Conservation (phyloP, 2,888 invertebrate genomes). For the Leucophenga maculata region DNA sequence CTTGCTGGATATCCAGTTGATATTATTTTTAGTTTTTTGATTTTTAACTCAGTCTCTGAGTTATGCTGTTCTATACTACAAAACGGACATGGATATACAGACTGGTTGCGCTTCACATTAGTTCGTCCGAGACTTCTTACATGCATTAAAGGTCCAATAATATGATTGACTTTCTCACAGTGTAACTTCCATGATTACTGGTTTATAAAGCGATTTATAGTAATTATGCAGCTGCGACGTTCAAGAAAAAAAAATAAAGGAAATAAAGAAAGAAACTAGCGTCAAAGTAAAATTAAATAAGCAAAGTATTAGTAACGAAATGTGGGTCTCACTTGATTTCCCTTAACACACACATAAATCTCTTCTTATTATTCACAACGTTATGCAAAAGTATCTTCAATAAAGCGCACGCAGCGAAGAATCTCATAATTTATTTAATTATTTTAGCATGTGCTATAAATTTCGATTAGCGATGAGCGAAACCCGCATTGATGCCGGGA, state of each 20-base stretch:
- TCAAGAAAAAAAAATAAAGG: no score
- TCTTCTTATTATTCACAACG: background rate
- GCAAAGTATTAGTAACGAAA: slow-evolving; percentile 19
- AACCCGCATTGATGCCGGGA: slow-evolving; percentile 4
- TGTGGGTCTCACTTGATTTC: background rate
- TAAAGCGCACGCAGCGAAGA: slow-evolving; percentile 40
- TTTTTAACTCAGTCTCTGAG: no score
- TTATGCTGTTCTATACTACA: no score
- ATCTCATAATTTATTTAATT: slow-evolving; percentile 66
- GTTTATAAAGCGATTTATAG: slow-evolving; percentile 37
- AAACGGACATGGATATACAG: no score
- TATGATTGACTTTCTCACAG: slow-evolving; percentile 36
- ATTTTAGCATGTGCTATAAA: slow-evolving; percentile 63
- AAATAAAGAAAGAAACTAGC: slow-evolving; percentile 5
- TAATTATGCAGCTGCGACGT: slow-evolving; percentile 37
- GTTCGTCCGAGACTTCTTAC: background rate
- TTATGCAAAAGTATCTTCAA: background rate
- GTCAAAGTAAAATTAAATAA: slow-evolving; percentile 12
- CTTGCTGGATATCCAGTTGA: no score
- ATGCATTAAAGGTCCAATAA: background rate
- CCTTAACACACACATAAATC: background rate
- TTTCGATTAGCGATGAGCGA: slow-evolving; percentile 59
- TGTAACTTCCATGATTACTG: slow-evolving; percentile 25
- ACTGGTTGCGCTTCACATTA: background rate
- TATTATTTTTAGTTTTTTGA: no score